Base-by-base conservation (phyloP, 1,140 invertebrate genomes). In the Brachionus angularis region DNA sequence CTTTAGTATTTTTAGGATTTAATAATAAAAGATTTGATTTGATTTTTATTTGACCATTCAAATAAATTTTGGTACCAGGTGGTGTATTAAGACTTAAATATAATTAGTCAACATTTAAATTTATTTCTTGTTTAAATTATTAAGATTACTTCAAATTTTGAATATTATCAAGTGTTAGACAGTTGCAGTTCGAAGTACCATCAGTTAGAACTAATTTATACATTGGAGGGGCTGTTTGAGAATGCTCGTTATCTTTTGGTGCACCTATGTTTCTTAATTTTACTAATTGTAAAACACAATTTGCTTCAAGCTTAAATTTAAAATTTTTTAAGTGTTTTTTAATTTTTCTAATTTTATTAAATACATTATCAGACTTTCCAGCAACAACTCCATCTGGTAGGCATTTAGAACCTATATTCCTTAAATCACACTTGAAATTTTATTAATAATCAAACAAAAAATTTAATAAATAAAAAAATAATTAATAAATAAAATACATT, bases 161-260 rank as follows among this genome's bases (percentile, higher is more conserved):
- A n/a, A 64, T 33, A 46, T 46, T 46, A 10, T 46, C 39, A 16
- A 64, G 21, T 31, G 42, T 33, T 31, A 64, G 18, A 29, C 39
- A 46, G 47, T 64, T 64, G 3, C 29, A 29, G 8, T 46, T 47
- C 18, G 42, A 3, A 39, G 18, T 18, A 31, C 58, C 58, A 47
- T 64, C 58, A 12, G 58, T 64, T 1, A 64, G 3, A 8, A 27
- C 33, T 8, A 64, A 21, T 29, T 46, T 46, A 36, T n/a, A 64
- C 39, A 64, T 18, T 14, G 12, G 42, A 31, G 58, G 42, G 29
- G 39, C 14, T 8, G 39, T 39, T 14, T 46, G 39, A 3, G 58
- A 64, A 2, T 46, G 16, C 21, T 64, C 58, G 18, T 64, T 64
- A 23, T 64, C 58, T 46, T 64, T 64, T 31, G 58, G 39, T 31